Evolutionary conservation across 2,113 vertebrate species (phyloP).

Genomic region (Ceratotherium simum): DNA sequence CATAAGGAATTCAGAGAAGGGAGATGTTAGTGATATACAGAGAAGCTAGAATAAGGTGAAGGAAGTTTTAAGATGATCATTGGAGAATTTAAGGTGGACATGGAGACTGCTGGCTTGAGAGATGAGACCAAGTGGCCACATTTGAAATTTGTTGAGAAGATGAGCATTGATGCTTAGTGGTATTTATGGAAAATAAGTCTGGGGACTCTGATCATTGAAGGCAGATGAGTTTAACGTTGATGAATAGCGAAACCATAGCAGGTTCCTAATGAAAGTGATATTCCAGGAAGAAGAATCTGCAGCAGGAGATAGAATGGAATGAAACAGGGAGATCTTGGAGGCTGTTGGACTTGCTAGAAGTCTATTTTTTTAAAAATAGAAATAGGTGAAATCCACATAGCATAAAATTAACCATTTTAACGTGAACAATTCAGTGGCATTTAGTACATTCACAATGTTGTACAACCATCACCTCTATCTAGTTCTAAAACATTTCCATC

Average conservation of each 20-base stretch:
- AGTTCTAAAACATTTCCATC: neutral
- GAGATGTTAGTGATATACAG: neutral
- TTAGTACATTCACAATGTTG: neutral
- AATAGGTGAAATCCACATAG: neutral
- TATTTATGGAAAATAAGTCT: neutral
- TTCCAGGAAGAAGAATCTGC: neutral
- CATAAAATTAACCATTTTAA: neutral
- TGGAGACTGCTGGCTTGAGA: neutral
- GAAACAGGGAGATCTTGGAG: neutral
- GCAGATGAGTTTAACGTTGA: conserved; percentile 10
- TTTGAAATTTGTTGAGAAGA: neutral
- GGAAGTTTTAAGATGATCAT: neutral
- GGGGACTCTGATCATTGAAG: neutral
- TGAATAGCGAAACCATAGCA: neutral
- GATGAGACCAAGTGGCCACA: neutral
- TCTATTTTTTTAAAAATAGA: neutral
- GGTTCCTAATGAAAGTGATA: neutral
- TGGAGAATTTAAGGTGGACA: neutral
- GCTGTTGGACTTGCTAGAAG: neutral
- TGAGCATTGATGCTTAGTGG: neutral
- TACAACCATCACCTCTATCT: neutral
- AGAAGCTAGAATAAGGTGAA: neutral
- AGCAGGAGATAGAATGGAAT: neutral
- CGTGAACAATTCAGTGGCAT: neutral
- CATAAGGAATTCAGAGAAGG: neutral